These are phyloP conservation scores for Actenoides lindsayi DNA, from an alignment of 2,113 vertebrate species.

Conservation along the genomic window DNA sequence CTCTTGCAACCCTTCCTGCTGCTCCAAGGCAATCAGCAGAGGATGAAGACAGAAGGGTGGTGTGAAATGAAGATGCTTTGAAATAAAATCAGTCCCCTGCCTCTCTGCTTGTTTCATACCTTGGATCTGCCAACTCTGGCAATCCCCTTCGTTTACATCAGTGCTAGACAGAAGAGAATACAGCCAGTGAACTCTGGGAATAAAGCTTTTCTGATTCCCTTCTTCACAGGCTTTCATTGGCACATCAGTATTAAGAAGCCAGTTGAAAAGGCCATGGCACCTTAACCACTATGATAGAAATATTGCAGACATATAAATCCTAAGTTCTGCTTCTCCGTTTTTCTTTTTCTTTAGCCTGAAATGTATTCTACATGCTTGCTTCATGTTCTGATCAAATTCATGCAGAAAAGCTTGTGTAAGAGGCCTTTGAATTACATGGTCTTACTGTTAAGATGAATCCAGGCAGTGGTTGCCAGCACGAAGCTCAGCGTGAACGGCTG, in stretches of 20 bases:
- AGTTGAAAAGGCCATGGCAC: neutral
- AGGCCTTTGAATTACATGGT: neutral
- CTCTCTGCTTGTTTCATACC: neutral
- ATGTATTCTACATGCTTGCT: neutral
- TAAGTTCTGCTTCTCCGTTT: neutral
- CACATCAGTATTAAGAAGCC: neutral
- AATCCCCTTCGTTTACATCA: neutral
- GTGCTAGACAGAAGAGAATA: neutral
- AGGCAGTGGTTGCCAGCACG: rapidly evolving
- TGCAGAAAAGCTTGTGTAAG: neutral
- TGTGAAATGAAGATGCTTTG: neutral
- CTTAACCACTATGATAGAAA: neutral
- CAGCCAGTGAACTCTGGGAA: neutral
- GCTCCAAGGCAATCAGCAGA: neutral
- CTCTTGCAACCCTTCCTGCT: neutral
- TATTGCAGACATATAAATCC: neutral
- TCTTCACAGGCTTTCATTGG: neutral
- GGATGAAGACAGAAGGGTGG: neutral
- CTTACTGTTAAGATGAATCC: neutral
- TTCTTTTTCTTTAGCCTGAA: neutral
- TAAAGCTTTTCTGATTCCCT: neutral
- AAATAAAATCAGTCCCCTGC: conserved; percentile 3
- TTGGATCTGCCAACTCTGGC: neutral
- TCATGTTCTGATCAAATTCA: neutral
- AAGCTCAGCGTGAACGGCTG: neutral